Percentiles rank a stretch among this genome's conserved stretches.
Evolutionary conservation across 2,113 vertebrate genomes (phyloP).

Genomic region (Cavia porcellus): DNA sequence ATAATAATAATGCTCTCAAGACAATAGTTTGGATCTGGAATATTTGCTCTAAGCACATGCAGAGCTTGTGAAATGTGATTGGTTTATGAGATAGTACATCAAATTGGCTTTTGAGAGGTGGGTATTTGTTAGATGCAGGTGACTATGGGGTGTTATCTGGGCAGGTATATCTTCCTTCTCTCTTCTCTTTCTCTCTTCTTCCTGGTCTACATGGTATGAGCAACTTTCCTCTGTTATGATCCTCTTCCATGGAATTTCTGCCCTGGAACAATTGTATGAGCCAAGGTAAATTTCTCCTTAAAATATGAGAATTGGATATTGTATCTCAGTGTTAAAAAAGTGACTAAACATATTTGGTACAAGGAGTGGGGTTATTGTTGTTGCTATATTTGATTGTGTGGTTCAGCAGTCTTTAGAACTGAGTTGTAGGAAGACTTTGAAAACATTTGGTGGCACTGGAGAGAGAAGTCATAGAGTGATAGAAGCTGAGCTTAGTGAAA

Average conservation of each 20-base stretch:
- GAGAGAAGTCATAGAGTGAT: background rate
- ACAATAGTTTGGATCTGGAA: background rate
- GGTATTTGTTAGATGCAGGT: background rate
- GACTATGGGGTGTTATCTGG: background rate
- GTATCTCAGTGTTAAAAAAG: background rate
- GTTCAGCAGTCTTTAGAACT: background rate
- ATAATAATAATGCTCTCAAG: background rate
- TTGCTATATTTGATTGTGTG: background rate
- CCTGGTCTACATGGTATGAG: background rate
- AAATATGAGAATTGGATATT: background rate
- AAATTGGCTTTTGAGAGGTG: background rate
- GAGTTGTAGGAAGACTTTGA: background rate
- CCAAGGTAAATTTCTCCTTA: background rate
- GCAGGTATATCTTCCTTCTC: background rate
- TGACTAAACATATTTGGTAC: background rate
- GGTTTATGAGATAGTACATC: background rate
- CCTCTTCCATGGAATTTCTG: background rate
- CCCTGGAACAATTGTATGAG: background rate
- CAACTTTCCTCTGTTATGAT: background rate
- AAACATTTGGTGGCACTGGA: background rate
- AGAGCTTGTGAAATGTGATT: background rate
- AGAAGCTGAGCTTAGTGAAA: background rate
- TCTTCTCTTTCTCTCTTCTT: background rate
- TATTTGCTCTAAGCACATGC: background rate
- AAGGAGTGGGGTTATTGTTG: background rate